Evolutionary conservation across 2,113 vertebrate species (phyloP).

Genomic region (Labeo catla): DNA sequence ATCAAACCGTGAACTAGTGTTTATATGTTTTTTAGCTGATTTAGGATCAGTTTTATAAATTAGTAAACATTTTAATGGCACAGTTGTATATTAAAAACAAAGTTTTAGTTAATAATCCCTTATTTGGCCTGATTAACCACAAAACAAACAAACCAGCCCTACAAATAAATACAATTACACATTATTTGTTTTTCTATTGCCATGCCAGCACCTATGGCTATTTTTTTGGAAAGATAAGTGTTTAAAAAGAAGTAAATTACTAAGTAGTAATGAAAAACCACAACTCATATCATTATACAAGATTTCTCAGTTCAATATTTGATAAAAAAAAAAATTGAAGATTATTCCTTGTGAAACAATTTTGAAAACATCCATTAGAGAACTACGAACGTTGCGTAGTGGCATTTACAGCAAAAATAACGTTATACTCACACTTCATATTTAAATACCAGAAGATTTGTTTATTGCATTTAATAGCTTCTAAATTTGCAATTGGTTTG

Average conservation of each 20-base stretch:
- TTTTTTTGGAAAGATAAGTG: background rate
- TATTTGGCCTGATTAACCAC: background rate
- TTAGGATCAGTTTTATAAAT: background rate
- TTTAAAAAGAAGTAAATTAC: background rate
- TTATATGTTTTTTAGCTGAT: background rate
- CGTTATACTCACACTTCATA: background rate
- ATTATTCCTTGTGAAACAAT: background rate
- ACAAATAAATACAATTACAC: background rate
- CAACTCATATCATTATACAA: background rate
- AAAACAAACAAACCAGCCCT: background rate
- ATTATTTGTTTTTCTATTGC: too few relatives aligned
- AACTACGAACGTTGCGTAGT: background rate
- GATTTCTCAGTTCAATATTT: background rate
- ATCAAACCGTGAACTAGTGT: background rate
- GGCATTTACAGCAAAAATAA: background rate
- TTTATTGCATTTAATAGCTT: background rate
- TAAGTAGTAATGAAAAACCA: background rate
- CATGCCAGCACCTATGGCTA: too few relatives aligned
- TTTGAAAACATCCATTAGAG: too few relatives aligned
- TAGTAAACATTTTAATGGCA: background rate
- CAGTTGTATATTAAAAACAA: background rate
- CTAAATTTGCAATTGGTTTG: background rate
- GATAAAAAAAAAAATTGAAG: too few relatives aligned
- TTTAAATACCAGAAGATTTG: background rate
- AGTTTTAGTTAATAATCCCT: background rate